A percentile compares a stretch with the other conserved stretches of the same genome.
Conservation (phyloP, 2,888 invertebrate species). For the Eupithecia tripunctaria region DNA sequence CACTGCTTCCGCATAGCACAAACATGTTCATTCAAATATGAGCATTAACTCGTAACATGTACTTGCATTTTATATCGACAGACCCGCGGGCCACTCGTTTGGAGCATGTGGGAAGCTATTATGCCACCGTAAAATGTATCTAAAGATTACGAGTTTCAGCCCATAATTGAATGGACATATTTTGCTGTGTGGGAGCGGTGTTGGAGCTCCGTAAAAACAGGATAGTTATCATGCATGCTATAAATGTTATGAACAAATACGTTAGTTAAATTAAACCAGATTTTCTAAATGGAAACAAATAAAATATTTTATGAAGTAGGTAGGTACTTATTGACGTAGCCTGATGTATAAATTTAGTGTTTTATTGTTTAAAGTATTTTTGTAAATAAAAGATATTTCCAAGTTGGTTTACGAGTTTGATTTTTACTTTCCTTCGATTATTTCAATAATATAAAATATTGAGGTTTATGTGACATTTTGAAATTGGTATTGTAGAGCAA, state of each 20-base stretch:
- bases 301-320: not conserved
- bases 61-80: not conserved
- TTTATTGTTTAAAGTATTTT: conserved; percentile 14
- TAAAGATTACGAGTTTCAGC: no score
- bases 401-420: not conserved
- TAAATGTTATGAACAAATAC: not conserved
- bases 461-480: not conserved
- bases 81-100: not conserved
- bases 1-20: not conserved
- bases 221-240: not conserved
- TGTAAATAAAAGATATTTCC: conserved; percentile 16
- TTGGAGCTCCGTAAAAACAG: not conserved
- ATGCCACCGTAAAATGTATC: no score
- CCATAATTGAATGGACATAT: not conserved
- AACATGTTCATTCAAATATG: not conserved
- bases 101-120: not conserved
- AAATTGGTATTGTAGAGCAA: not conserved
- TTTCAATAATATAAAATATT: not conserved
- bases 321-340: not conserved
- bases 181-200: no score
- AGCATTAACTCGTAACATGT: not conserved
- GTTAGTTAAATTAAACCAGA: not conserved
- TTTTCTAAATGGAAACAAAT: not conserved
- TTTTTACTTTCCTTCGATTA: not conserved
- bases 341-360: conserved; percentile 1